Evolutionary conservation across 1,140 invertebrate species (phyloP).

Genomic region (Drosophila punjabiensis): DNA sequence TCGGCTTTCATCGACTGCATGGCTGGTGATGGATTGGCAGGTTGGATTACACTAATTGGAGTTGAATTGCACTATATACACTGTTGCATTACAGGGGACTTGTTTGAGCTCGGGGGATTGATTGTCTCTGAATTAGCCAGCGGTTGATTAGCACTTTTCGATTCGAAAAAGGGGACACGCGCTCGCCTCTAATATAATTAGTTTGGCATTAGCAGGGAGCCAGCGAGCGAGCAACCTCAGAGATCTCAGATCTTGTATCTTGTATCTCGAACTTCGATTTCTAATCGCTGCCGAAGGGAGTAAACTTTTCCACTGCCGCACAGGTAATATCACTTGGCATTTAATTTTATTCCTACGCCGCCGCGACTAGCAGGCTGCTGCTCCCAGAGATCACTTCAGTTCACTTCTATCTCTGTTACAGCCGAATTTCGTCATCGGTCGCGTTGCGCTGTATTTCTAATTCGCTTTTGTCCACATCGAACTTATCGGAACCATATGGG

Average conservation of each 20-base stretch:
- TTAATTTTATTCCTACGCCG: background rate
- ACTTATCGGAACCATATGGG: slow-evolving; percentile 23
- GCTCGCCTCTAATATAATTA: slow-evolving; percentile 75
- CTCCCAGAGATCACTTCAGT: slow-evolving; percentile 24
- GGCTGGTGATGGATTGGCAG: slow-evolving; percentile 23
- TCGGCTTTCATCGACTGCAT: slow-evolving; percentile 77
- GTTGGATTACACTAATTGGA: slow-evolving; percentile 35
- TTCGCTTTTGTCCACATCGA: background rate
- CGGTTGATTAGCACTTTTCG: slow-evolving; percentile 62
- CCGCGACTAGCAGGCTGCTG: background rate
- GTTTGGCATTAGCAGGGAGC: slow-evolving; percentile 56
- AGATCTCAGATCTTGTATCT: background rate
- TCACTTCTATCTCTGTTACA: slow-evolving; percentile 25
- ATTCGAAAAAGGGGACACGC: slow-evolving; percentile 55
- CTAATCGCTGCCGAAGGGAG: slow-evolving; percentile 18
- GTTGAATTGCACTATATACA: slow-evolving; percentile 39
- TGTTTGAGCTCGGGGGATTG: slow-evolving; percentile 5
- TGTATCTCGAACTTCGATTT: slow-evolving; percentile 18
- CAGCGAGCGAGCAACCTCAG: slow-evolving; percentile 3
- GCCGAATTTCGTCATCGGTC: slow-evolving; percentile 26
- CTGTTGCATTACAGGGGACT: slow-evolving; percentile 22
- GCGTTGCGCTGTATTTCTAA: slow-evolving; percentile 1
- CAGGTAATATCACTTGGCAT: slow-evolving; percentile 26
- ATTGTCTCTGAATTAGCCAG: slow-evolving; percentile 19
- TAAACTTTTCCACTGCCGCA: slow-evolving; percentile 43